Base-by-base conservation (phyloP, 2,888 invertebrate species). In the Trissolcus brochymenae region DNA sequence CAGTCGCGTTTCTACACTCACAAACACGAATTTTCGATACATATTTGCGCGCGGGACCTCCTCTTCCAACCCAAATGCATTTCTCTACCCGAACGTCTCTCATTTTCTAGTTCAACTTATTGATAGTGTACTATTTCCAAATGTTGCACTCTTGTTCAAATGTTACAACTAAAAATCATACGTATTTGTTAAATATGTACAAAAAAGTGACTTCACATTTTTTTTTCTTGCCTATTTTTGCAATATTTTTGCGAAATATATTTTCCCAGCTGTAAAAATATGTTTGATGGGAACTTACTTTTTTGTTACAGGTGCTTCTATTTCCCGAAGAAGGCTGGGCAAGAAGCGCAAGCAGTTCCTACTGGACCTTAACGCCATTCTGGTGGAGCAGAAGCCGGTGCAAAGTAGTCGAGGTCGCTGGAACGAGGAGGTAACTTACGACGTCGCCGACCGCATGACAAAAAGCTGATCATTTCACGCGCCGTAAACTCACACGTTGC, bases 251-350 rank as follows among this genome's bases (percentile, higher is more conserved):
- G 25, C 1, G 19, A 3, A 6, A 2, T 25, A 25, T 25, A 6
- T 25, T 25, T 25, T 25, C 6, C 3, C 25, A 19, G 19, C 4
- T 25, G 35, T 35, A 35, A 17, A 51, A 51, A 51, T 17, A 13
- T 19, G 14, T 17, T 51, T 13, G 14, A 19, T 56, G 16, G 14
- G 49, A 62, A 35, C 21, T 25, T 17, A 51, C 16, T 6, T 43
- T 54, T 56, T 72, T 6, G 50, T 67, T 87, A 35, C 91, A 95
- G 95, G 94, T 96, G 82, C 91, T 95, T 82, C 91, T 96, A 84
- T 96, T 95, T 88, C 95, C 96, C 2, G 96, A 96, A 89, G 96
- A 96, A 88, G 95, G 96, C 19, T 96, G 95, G 95, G 96, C 96
- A 78, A 93, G 95, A 82, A 95, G 95, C 83, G 96, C 96, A 43